Conservation (phyloP, 2,888 invertebrate species). For the Odontomyia ornata region DNA sequence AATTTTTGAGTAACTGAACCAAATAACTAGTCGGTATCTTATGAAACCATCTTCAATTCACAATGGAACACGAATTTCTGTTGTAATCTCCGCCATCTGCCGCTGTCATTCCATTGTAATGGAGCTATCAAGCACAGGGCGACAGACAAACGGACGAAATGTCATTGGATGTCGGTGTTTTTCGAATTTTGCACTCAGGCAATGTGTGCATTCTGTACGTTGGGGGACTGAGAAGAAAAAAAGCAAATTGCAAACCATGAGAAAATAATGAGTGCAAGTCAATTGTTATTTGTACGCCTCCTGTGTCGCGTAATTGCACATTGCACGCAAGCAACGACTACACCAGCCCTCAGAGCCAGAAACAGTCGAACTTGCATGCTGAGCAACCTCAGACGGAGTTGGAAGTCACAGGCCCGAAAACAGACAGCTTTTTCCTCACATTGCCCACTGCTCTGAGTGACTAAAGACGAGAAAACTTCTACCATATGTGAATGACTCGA, state of each 20-base stretch:
- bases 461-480: neutral
- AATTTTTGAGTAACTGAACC: constrained; percentile 4
- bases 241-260: neutral
- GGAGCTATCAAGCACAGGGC: neutral
- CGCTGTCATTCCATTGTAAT: neutral
- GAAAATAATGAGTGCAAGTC: constrained; percentile 18
- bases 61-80: no score
- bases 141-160: neutral
- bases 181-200: neutral
- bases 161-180: neutral
- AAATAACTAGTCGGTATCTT: neutral
- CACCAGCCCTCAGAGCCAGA: neutral
- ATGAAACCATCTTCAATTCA: neutral
- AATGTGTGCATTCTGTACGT: no score
- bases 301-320: constrained; percentile 22
- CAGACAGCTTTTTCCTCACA: neutral
- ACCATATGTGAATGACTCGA: neutral
- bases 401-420: neutral
- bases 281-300: constrained; percentile 4
- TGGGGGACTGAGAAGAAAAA: neutral
- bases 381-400: neutral
- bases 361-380: neutral
- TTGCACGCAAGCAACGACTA: neutral
- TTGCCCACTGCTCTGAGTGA: neutral
- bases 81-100: no score